Base-by-base conservation (phyloP, 2,888 invertebrate species). In the Ennomos erosarius region DNA sequence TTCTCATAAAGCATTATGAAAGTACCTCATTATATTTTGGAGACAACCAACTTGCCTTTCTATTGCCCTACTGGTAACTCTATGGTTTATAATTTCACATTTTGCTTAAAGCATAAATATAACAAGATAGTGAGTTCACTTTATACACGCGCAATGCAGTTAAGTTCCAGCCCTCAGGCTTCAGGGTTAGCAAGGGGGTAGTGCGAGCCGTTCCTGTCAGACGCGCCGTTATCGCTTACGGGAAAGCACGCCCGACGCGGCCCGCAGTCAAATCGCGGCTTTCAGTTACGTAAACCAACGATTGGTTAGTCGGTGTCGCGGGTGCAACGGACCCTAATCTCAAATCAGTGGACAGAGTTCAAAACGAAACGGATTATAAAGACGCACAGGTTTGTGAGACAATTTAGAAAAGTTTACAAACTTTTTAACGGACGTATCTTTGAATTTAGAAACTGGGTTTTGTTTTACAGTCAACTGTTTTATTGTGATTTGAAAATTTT, bases 121-220 rank as follows among this genome's bases (percentile, higher is more conserved):
- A 34, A 42, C 43, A 53, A 37, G 54, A 57, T 47, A 55, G 57
- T 47, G 45, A 58, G 55, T 60, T 42, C 45, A 46, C 61, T 60
- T 64, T 59, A 64, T 73, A 74, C 67, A 77, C 78, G 84, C 90
- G 90, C 90, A 90, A 83, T 91, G 90, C 90, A 90, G 90, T 85
- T 85, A 85, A 73, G 71, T 74, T 72, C 71, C 74, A 78, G 73
- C 16, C 43, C 55, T 55, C 44, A 39, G 44, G 58, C 58, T 42
- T 53, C 38, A 10, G 26, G 26, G 5, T 42, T 76, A 59, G 73
- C 72, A 74, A 75, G 75, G 73, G 75, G 78, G 75, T 72, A 74
- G 79, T 54, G 52, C 44, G 74, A 66, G 75, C 73, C 73, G 65
- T 73, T 69, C 74, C 67, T 71, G 84, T 70, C 90, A 90, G 90